Base-by-base conservation (phyloP, 2,888 invertebrate species). In the Nycteola revayana region DNA sequence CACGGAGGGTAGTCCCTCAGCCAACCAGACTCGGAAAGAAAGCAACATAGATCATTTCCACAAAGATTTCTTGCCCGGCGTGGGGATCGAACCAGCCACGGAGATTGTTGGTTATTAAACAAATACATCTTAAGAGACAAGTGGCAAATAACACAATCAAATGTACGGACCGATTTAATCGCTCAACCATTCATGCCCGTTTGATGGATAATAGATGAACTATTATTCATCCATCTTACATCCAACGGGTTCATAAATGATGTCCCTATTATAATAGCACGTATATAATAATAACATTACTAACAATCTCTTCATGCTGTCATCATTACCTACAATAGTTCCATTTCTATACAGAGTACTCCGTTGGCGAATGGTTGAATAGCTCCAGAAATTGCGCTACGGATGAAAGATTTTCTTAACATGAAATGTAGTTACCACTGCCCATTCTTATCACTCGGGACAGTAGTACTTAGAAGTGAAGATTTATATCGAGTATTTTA, bases 261-360 rank as follows among this genome's bases (percentile, higher is more conserved):
- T 44, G 36, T 33, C 24, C 36, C 27, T 25, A 43, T 44, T 44
- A 41, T 33, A 45, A 14, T 14, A n/a, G n/a, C n/a, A n/a, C n/a
- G n/a, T n/a, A n/a, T n/a, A n/a, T n/a, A 14, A 14, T 14, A 14
- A 2, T 14, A 14, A 2, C 14, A 14, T 35, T 36, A 26, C 39
- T 36, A 39, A 43, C 41, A 41, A 52, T 36, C 40, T 25, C 21
- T 25, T 7, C 10, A n/a, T 9, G 25, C 17, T 21, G 38, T 32
- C 35, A 0, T 32, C 29, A 3, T 25, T 28, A n/a, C n/a, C n/a
- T n/a, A 40, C 37, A 43, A 42, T 48, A 44, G 54, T 41, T 37
- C 25, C 27, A 29, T 29, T 14, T 22, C 30, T 31, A 34, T 35
- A 40, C 25, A 46, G 45, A 52, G 28, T 38, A 36, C 10, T 39